These are phyloP conservation scores for Oedothorax gibbosus DNA, from an alignment of 1,140 invertebrate species.

Conservation along the genomic window DNA sequence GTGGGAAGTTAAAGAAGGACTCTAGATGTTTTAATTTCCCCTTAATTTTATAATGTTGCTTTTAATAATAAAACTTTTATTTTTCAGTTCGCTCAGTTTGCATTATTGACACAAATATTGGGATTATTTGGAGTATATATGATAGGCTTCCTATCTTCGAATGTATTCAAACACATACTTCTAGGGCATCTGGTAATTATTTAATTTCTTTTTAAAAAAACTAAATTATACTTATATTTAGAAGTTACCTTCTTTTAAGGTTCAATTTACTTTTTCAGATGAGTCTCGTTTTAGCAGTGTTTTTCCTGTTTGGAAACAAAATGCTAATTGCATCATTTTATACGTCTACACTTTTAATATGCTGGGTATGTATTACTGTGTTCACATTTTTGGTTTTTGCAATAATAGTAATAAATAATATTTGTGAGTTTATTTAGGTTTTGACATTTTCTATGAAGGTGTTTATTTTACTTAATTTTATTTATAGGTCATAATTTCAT, in stretches of 20 bases:
- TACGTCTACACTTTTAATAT: slow-evolving; percentile 68
- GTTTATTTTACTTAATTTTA: slow-evolving; percentile 14
- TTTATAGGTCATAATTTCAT: slow-evolving; percentile 15
- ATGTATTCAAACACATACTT: slow-evolving; percentile 72
- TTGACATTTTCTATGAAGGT: neutral
- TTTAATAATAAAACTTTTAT: slow-evolving; percentile 6
- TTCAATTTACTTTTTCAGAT: slow-evolving; percentile 26
- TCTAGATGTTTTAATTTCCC: too few species aligned
- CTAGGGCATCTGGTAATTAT: slow-evolving; percentile 71
- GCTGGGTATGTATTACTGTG: slow-evolving; percentile 67
- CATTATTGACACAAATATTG: slow-evolving; percentile 76
- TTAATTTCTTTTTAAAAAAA: slow-evolving; percentile 1
- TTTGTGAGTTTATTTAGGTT: neutral
- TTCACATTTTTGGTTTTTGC: neutral
- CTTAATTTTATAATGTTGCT: neutral
- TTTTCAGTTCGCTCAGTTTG: slow-evolving; percentile 82
- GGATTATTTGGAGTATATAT: slow-evolving; percentile 74
- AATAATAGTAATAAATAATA: neutral
- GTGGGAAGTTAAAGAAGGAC: too few species aligned
- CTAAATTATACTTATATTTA: neutral
- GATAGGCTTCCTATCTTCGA: slow-evolving; percentile 73
- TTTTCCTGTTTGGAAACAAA: slow-evolving; percentile 76
- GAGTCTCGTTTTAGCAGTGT: slow-evolving; percentile 39
- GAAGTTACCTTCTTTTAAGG: neutral
- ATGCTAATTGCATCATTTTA: slow-evolving; percentile 79